Evolutionary conservation across 30 jellyfish, hydroid and myxozoan species (phyloP).

Genomic region (Aurelia sp.): DNA sequence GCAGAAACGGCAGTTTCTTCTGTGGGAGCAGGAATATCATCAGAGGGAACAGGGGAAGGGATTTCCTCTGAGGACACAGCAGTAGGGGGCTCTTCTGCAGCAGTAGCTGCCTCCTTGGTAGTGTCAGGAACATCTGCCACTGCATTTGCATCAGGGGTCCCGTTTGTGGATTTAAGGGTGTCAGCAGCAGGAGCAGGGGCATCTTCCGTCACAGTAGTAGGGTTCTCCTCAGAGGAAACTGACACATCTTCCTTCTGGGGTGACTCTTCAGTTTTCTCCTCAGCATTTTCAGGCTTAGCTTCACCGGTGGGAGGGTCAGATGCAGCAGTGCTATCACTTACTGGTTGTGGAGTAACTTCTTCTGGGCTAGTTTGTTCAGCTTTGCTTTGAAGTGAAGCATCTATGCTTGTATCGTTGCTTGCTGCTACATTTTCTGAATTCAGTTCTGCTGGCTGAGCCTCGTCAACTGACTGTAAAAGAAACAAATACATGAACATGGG

Average conservation of each 20-base stretch:
- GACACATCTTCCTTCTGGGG: conserved; percentile 20
- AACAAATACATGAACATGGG: no score
- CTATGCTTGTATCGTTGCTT: background rate
- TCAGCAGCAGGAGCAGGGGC: background rate
- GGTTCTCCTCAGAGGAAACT: background rate
- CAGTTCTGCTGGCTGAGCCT: conserved; percentile 8
- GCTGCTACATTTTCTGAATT: background rate
- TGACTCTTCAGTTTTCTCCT: conserved; percentile 1
- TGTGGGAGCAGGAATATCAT: conserved; percentile 11
- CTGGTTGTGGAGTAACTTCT: background rate
- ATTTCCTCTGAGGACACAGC: background rate
- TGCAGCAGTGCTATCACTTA: background rate
- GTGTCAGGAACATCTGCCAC: conserved; percentile 11
- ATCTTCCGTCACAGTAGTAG: background rate
- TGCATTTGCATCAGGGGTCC: background rate
- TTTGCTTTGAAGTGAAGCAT: background rate
- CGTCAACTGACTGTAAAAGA: background rate
- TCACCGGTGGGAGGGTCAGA: background rate
- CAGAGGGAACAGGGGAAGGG: background rate
- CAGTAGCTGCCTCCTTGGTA: background rate
- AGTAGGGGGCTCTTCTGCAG: conserved; percentile 7
- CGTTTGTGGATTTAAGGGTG: background rate
- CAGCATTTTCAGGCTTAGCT: background rate
- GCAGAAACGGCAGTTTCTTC: conserved; percentile 4
- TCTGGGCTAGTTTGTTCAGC: conserved; percentile 1